These are phyloP conservation scores for Trigoniulus corallinus DNA, from an alignment of 1,140 invertebrate genomes.

Conservation along the genomic window DNA sequence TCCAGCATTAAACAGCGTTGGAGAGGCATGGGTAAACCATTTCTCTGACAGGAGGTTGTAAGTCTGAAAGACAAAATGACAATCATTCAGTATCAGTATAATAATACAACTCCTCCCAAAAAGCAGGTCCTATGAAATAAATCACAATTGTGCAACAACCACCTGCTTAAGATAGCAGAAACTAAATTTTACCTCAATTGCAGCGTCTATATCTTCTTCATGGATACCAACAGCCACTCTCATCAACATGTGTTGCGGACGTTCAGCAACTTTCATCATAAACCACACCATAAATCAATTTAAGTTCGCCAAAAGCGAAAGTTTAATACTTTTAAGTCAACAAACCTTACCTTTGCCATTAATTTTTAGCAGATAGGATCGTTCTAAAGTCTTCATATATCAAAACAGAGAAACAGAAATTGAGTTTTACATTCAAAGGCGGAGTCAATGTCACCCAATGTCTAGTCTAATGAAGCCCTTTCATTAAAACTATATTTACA, in stretches of 20 bases:
- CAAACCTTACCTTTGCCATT: slow-evolving; percentile 46
- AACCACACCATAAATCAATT: background rate
- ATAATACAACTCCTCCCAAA: too few relatives aligned
- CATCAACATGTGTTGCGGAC: slow-evolving; percentile 99
- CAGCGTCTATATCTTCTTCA: slow-evolving; percentile 76
- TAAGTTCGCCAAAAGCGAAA: too few relatives aligned
- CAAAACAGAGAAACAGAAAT: too few relatives aligned
- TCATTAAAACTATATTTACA: too few relatives aligned
- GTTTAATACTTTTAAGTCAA: background rate
- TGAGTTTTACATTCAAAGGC: too few relatives aligned
- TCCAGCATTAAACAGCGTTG: slow-evolving; percentile 90
- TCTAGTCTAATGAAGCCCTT: too few relatives aligned
- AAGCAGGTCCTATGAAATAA: too few relatives aligned
- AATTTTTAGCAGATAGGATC: slow-evolving; percentile 88
- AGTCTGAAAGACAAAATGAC: slow-evolving; percentile 32
- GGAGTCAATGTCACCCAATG: too few relatives aligned
- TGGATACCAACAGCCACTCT: slow-evolving; percentile 93
- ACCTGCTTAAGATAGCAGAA: slow-evolving; percentile 2
- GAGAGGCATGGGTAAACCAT: slow-evolving; percentile 96
- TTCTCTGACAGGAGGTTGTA: slow-evolving; percentile 91
- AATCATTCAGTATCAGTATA: background rate
- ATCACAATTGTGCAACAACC: slow-evolving; percentile 5
- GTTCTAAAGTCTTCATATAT: slow-evolving; percentile 66
- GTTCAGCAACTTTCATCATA: slow-evolving; percentile 50
- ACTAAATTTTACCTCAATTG: slow-evolving; percentile 45